Evolutionary conservation across 2,797 vertebrate species (phyloP), one percentile per base, ranked within the genome.

Genomic region (Tenualosa thibaudeaui): DNA sequence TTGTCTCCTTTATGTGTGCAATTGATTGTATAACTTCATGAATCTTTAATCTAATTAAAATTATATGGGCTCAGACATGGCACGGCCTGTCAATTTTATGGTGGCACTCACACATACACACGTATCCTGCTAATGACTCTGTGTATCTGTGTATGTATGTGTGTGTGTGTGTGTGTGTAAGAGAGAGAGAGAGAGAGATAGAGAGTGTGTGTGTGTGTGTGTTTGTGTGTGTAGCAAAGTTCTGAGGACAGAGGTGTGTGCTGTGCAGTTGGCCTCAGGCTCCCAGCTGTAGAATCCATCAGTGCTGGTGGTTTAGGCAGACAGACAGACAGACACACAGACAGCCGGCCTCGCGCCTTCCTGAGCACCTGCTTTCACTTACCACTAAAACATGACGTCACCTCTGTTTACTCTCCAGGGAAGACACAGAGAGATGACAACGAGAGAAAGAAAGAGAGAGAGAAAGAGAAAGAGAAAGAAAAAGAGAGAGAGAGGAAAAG

Each of bases 331-430:
- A 7, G 50, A 51, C 7, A 12, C 3, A 51, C 50, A 7, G 46
- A 46, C 46, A 7, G 31, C 2, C 49, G 7, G 82, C 71, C 56
- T 78, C 58, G 81, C 83, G 78, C 81, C 81, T 83, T 85, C 86
- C 86, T 65, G 46, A 75, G 68, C 60, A 86, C 85, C 86, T 85
- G 86, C 83, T 85, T 86, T 78, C 83, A 86, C 83, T 89, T 86
- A 87, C 50, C 19, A 78, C 40, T 75, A 53, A 31, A 58, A 10
- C 58, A 71, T 85, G 83, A 87, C 51, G 78, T 86, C 85, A 86
- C 68, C 60, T n/a, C 40, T 71, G 24, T 82, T 81, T 31, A 62
- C 87, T 71, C 51, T 46, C 83, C 40, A 31, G 17, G 49, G 40
- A 81, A 50, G 62, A 53, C 31, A 40, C 12, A 81, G 49, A 46